Percentiles rank a stretch among this genome's conserved stretches.
Evolutionary conservation across 2,113 vertebrate genomes (phyloP).

Genomic region (Amphiprion ocellaris): DNA sequence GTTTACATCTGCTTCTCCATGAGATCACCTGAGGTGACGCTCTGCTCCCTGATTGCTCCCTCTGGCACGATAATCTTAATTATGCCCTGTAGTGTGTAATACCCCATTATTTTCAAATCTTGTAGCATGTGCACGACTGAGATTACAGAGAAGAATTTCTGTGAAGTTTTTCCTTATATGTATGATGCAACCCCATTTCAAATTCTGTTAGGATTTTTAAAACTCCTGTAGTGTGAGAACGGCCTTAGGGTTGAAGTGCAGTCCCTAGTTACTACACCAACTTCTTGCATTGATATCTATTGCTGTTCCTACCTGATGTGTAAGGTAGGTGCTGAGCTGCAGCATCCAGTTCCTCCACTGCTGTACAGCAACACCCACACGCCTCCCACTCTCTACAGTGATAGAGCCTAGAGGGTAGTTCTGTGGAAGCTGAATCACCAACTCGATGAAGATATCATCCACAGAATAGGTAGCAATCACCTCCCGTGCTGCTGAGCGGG

Average conservation of each 20-base stretch:
- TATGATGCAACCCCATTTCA: no score
- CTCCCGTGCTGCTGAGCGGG: conserved; percentile 93
- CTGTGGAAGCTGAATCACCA: conserved; percentile 95
- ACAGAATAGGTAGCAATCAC: conserved; percentile 97
- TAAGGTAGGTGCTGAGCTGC: conserved; percentile 97
- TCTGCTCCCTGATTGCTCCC: no score
- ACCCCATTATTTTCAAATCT: no score
- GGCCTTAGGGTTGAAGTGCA: neutral
- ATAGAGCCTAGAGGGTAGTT: conserved; percentile 96
- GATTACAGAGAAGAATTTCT: no score
- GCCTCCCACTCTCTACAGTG: conserved; percentile 93
- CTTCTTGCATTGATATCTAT: neutral
- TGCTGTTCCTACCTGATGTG: conserved; percentile 89
- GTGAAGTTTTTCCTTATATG: no score
- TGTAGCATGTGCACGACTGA: no score
- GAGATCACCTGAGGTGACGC: no score
- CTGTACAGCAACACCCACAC: conserved; percentile 97
- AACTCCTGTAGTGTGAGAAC: no score
- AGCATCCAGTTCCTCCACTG: conserved; percentile 99
- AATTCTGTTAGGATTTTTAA: no score
- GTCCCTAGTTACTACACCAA: neutral
- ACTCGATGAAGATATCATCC: conserved; percentile 97
- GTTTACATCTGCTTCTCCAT: no score
- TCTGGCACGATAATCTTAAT: no score
- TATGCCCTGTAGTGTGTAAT: no score